These are phyloP conservation scores for Cathartes aura DNA, from an alignment of 2,113 vertebrate genomes.

Conservation along the genomic window DNA sequence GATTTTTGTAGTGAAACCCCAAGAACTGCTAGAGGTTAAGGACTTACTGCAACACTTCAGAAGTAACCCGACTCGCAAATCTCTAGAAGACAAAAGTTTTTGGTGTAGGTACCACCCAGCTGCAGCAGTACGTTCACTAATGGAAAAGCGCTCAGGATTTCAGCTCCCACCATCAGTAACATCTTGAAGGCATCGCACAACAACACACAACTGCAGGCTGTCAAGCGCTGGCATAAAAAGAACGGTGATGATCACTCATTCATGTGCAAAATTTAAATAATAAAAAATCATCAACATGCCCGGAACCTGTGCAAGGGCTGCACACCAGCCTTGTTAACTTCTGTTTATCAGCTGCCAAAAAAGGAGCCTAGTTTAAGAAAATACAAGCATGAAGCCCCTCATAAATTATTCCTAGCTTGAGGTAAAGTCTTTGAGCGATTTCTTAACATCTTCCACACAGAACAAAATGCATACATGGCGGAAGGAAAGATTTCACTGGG, in stretches of 20 bases:
- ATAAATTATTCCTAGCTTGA: background rate
- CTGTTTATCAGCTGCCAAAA: background rate
- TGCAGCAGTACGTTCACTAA: background rate
- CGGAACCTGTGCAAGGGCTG: background rate
- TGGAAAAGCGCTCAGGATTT: background rate
- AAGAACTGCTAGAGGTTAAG: background rate
- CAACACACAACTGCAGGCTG: background rate
- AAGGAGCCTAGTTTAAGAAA: background rate
- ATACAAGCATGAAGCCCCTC: background rate
- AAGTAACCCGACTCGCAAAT: background rate
- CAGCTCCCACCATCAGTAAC: background rate
- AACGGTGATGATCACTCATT: background rate
- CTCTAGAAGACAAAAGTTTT: background rate
- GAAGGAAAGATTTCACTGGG: background rate
- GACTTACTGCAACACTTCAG: background rate
- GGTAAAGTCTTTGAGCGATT: background rate
- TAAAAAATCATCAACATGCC: background rate
- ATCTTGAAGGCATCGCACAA: background rate
- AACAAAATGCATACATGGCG: background rate
- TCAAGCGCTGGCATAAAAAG: background rate
- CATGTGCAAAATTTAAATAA: background rate
- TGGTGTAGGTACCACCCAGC: background rate
- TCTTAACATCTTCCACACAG: background rate
- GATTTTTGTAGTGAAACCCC: background rate
- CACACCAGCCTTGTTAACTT: background rate